Evolutionary conservation across 2,888 invertebrate genomes (phyloP).

Genomic region (Tetrapedia diversipes): DNA sequence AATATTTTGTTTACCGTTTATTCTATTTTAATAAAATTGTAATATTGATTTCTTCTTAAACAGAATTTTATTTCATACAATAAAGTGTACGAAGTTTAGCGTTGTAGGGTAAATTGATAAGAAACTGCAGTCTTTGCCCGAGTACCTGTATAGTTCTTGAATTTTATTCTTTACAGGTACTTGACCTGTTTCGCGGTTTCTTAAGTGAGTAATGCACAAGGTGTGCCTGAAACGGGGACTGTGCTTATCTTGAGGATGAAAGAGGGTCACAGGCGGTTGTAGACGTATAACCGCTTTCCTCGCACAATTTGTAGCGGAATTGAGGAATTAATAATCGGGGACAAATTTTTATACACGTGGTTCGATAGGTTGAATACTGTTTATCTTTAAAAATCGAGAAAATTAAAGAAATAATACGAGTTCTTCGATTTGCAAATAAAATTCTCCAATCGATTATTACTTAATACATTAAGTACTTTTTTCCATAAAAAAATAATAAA

Average conservation of each 20-base stretch:
- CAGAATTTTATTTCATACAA: not conserved
- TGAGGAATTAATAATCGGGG: too few relatives aligned
- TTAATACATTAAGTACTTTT: too few relatives aligned
- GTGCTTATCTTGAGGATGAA: slow-evolving; percentile 8
- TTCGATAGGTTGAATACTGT: too few relatives aligned
- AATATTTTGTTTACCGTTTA: too few relatives aligned
- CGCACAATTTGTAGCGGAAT: not conserved
- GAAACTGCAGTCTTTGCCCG: slow-evolving; percentile 11
- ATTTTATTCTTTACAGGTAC: slow-evolving; percentile 28
- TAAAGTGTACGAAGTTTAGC: not conserved
- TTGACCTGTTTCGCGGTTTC: slow-evolving; percentile 30
- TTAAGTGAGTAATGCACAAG: slow-evolving; percentile 26
- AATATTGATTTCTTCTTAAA: not conserved
- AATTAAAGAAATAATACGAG: too few relatives aligned
- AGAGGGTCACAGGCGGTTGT: slow-evolving; percentile 24
- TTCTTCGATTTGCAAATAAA: too few relatives aligned
- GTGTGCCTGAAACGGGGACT: slow-evolving; percentile 6
- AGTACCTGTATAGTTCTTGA: not conserved
- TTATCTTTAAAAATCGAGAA: too few relatives aligned
- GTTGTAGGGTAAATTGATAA: not conserved
- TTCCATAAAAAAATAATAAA: too few relatives aligned
- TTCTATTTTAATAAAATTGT: too few relatives aligned
- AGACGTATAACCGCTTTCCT: not conserved
- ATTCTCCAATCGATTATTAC: too few relatives aligned
- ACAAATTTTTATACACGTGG: too few relatives aligned